Conservation (phyloP, 1,140 invertebrate species). For the Tetramorium parvispinum region DNA sequence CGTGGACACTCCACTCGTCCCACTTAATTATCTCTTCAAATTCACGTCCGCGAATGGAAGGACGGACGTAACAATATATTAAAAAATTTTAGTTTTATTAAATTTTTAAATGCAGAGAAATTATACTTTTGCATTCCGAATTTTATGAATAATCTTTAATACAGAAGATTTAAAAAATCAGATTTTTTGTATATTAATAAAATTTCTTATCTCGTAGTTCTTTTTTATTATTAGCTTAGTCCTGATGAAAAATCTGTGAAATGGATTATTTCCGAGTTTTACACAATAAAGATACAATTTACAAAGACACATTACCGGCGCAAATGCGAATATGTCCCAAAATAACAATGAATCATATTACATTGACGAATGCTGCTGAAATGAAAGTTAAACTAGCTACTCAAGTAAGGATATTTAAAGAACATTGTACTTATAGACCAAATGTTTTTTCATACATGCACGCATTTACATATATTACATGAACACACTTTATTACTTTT, state of each 20-base stretch:
- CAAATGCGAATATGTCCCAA: background rate
- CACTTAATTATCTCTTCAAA: no score
- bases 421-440: background rate
- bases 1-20: no score
- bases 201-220: background rate
- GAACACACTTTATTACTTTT: background rate
- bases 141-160: no score
- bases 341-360: background rate
- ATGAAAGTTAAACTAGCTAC: conserved; percentile 5
- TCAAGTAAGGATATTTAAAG: background rate
- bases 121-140: no score
- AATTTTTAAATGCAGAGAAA: no score
- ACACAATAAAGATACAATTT: background rate
- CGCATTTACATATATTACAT: background rate
- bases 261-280: conserved; percentile 7
- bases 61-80: no score
- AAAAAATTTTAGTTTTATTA: no score
- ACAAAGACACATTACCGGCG: background rate
- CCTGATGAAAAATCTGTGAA: background rate
- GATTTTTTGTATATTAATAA: no score
- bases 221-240: background rate
- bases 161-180: no score
- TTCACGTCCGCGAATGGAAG: no score
- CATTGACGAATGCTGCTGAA: background rate
- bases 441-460: background rate